Conservation (phyloP, 1,140 invertebrate species). For the Octopus bimaculoides region DNA sequence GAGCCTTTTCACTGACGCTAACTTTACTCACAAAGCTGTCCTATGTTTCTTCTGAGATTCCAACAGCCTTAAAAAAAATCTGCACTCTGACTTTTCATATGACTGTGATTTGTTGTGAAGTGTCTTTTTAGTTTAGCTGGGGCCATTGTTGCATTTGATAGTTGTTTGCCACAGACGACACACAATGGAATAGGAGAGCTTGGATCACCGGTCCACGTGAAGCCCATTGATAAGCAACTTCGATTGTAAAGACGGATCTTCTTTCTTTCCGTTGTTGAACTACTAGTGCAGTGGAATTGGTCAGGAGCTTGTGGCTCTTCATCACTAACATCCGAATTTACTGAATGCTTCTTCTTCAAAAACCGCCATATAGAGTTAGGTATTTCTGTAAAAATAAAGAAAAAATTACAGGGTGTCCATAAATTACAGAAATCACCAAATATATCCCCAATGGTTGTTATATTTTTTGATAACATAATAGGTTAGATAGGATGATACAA, state of each 20-base stretch:
- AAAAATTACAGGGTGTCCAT: too few species aligned
- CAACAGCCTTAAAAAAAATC: not conserved
- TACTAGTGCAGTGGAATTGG: not conserved
- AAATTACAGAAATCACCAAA: too few species aligned
- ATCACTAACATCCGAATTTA: not conserved
- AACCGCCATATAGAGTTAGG: not conserved
- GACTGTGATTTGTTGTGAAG: slow-evolving; percentile 3
- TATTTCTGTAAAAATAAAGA: not conserved
- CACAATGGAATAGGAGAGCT: not conserved
- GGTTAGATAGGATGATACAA: too few species aligned
- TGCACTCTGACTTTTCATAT: not conserved
- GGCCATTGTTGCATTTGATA: not conserved
- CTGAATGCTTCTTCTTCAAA: not conserved
- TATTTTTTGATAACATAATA: too few species aligned
- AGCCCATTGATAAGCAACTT: not conserved
- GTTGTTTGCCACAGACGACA: not conserved
- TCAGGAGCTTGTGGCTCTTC: not conserved
- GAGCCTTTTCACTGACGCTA: not conserved
- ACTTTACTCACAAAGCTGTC: not conserved
- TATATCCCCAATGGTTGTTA: too few species aligned
- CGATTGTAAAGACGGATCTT: not conserved
- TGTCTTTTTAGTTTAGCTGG: slow-evolving; percentile 5
- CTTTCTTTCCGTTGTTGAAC: not conserved
- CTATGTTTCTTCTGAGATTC: too few species aligned
- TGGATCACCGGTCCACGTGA: not conserved